A percentile compares a stretch with the other conserved stretches of the same genome.
Evolutionary conservation across 2,113 vertebrate species (phyloP).

Genomic region (Vidua chalybeata): DNA sequence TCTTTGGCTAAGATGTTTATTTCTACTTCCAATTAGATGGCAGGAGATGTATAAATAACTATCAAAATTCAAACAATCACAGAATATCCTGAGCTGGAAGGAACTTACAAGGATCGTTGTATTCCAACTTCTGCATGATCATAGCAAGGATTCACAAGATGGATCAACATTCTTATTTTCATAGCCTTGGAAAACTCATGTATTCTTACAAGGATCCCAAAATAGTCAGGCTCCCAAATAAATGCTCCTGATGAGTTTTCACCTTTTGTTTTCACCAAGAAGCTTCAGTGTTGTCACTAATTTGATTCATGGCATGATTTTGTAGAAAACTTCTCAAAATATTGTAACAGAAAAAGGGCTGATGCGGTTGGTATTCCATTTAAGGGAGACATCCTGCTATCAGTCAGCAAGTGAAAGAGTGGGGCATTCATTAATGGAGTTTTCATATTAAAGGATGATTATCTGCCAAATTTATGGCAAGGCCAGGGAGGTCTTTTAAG

Average conservation of each 20-base stretch:
- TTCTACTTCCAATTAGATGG: background rate
- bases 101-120: too few relatives aligned
- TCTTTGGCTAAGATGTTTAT: background rate
- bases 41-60: background rate
- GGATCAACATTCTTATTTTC: background rate
- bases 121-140: background rate
- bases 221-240: background rate
- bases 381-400: background rate
- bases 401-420: conserved; percentile 23
- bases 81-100: background rate
- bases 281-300: background rate
- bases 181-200: background rate
- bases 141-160: background rate
- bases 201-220: background rate
- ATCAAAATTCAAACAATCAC: background rate
- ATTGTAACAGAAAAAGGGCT: background rate
- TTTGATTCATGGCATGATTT: background rate
- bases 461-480: conserved; percentile 53
- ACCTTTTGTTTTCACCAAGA: background rate
- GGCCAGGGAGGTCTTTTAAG: conserved; percentile 8
- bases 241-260: background rate
- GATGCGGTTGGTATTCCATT: background rate
- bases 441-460: conserved; percentile 53
- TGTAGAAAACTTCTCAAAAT: background rate
- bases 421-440: conserved; percentile 45